Evolutionary conservation across 2,888 invertebrate species (phyloP).

Genomic region (Oxyteleia sp.): DNA sequence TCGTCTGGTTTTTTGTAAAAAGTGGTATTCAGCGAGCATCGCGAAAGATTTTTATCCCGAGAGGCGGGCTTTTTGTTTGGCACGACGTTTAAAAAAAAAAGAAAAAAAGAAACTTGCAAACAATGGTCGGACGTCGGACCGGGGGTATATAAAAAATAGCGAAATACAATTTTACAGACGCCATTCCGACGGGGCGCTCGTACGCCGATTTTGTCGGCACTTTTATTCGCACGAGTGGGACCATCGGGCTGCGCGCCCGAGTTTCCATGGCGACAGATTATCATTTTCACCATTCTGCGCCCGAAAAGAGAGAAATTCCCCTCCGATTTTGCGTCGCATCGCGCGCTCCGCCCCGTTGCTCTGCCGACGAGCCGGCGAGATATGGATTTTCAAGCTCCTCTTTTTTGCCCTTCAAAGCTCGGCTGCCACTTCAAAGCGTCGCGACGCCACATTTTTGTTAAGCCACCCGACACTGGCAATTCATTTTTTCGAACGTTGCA

Average conservation of each 20-base stretch:
- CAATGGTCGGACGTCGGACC: conserved; percentile 39
- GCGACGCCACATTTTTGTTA: conserved; percentile 85
- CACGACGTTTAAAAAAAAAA: conserved; percentile 52
- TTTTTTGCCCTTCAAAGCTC: conserved; percentile 64
- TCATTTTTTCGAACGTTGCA: conserved; percentile 68
- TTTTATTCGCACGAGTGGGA: conserved; percentile 69
- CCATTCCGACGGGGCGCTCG: conserved; percentile 81
- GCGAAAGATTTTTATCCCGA: conserved; percentile 52
- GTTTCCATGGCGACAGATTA: conserved; percentile 84
- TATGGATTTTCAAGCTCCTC: conserved; percentile 83
- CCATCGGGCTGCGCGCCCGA: conserved; percentile 66
- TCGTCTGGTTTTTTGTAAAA: conserved; percentile 48
- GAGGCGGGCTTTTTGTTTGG: conserved; percentile 43
- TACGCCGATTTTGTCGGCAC: conserved; percentile 65
- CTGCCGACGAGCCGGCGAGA: conserved; percentile 57
- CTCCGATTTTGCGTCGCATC: conserved; percentile 70
- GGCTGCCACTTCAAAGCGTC: conserved; percentile 83
- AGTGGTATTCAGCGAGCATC: conserved; percentile 36
- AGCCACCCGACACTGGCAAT: conserved; percentile 71
- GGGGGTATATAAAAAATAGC: conserved; percentile 76
- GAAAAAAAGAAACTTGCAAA: too few species aligned
- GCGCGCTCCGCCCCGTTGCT: conserved; percentile 58
- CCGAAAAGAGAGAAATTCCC: conserved; percentile 77
- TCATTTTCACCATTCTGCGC: conserved; percentile 82
- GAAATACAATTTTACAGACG: conserved; percentile 83